Conservation (phyloP, 2,888 invertebrate genomes). For the Herminia tarsipennalis region DNA sequence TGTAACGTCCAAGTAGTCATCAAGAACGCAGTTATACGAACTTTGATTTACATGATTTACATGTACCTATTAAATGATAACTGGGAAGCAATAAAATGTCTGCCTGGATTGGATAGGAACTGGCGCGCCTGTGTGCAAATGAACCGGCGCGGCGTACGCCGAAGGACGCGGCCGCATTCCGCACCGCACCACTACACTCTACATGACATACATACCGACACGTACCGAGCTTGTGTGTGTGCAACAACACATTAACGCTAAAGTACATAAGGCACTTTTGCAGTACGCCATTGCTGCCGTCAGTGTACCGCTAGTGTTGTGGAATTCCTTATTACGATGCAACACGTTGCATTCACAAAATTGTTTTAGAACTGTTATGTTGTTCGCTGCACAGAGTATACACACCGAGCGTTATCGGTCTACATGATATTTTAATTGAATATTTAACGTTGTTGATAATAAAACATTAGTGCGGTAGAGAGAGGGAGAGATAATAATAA, state of each 20-base stretch:
- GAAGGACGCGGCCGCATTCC: conserved; percentile 86
- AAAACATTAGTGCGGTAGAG: not conserved
- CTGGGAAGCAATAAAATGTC: conserved; percentile 74
- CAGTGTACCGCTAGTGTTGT: conserved; percentile 63
- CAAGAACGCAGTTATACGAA: conserved; percentile 28
- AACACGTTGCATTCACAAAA: conserved; percentile 65
- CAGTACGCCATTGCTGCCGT: conserved; percentile 55
- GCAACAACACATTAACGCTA: conserved; percentile 60
- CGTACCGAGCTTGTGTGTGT: conserved; percentile 57
- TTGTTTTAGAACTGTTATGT: conserved; percentile 52
- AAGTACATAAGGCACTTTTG: conserved; percentile 70
- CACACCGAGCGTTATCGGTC: conserved; percentile 47
- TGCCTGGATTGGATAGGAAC: conserved; percentile 62
- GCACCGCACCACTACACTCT: conserved; percentile 68
- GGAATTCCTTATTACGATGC: conserved; percentile 71
- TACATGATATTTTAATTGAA: conserved; percentile 27
- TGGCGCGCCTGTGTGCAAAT: conserved; percentile 79
- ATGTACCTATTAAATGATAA: too few relatives aligned
- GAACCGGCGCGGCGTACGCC: conserved; percentile 76
- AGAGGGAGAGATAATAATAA: too few relatives aligned
- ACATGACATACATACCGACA: conserved; percentile 79
- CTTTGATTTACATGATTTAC: conserved; percentile 40
- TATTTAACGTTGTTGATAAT: conserved; percentile 17
- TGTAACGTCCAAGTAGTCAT: conserved; percentile 43
- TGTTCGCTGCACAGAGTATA: conserved; percentile 42